phyloP scores from a whole-genome alignment of 2,888 invertebrate genomes.

The Orthonevra nobilis region DNA sequence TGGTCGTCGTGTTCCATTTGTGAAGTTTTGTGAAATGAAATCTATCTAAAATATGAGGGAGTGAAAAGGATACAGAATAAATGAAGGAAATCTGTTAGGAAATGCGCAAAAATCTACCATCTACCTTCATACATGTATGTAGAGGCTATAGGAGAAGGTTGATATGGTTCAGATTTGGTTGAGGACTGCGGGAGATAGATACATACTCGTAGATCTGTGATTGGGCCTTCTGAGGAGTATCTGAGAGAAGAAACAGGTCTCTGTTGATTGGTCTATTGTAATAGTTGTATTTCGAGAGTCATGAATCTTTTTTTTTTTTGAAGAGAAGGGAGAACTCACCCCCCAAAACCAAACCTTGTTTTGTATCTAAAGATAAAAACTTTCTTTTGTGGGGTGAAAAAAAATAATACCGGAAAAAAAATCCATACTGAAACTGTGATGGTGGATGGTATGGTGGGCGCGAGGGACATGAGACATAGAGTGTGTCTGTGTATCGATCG shows the following conservation, averaged over 20 bases:
- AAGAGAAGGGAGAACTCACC: no score
- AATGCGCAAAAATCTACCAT: conserved; percentile 70
- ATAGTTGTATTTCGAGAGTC: conserved; percentile 41
- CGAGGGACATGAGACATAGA: no score
- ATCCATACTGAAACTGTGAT: conserved; percentile 48
- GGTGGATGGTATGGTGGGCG: conserved; percentile 60
- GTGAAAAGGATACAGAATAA: conserved; percentile 69
- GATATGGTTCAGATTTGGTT: no score
- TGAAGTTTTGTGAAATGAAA: conserved; percentile 20
- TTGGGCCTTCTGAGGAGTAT: conserved; percentile 61
- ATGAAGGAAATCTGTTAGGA: conserved; percentile 63
- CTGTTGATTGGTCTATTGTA: conserved; percentile 64
- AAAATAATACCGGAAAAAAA: conserved; percentile 34
- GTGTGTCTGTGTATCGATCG: conserved; percentile 61
- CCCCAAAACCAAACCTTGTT: no score
- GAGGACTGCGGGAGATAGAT: conserved; percentile 63
- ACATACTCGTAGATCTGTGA: no score
- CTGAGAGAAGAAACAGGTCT: conserved; percentile 56
- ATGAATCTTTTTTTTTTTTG: conserved; percentile 43
- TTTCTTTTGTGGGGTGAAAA: conserved; percentile 41
- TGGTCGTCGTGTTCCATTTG: conserved; percentile 24
- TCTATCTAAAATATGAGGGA: conserved; percentile 62
- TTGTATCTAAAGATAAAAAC: conserved; percentile 55
- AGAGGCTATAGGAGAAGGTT: no score
- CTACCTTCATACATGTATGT: no score